phyloP scores from a whole-genome alignment of 1,140 invertebrate species.

The Kradibia gibbosae region DNA sequence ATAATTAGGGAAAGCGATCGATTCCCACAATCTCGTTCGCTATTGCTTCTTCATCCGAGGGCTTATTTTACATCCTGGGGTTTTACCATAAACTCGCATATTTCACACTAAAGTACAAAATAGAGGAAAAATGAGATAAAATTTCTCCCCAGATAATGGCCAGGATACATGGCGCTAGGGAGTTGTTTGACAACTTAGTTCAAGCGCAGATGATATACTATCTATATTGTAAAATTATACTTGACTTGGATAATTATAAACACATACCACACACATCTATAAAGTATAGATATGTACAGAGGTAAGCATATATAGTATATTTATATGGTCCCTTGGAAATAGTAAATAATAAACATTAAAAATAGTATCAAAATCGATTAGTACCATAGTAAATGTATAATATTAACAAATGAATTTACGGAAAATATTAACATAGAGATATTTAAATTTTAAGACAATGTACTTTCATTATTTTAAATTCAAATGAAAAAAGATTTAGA shows the following conservation, averaged over 20 bases:
- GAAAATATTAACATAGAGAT: too few species aligned
- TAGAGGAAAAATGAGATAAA: neutral
- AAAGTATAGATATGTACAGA: too few species aligned
- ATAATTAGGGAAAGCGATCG: constrained; percentile 38
- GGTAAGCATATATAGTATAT: too few species aligned
- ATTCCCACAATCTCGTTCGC: neutral
- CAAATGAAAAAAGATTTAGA: too few species aligned
- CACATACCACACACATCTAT: too few species aligned
- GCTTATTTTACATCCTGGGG: constrained; percentile 41
- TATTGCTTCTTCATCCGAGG: neutral
- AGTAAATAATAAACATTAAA: too few species aligned
- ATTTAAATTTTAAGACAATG: too few species aligned
- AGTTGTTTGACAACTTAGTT: constrained; percentile 36
- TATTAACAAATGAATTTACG: too few species aligned
- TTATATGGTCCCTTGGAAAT: too few species aligned
- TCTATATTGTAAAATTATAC: neutral
- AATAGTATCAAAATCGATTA: too few species aligned
- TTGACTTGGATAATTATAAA: neutral
- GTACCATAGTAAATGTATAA: too few species aligned
- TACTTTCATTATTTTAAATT: too few species aligned
- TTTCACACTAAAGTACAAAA: neutral
- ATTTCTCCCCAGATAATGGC: neutral
- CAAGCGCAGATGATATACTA: constrained; percentile 10
- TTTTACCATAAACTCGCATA: constrained; percentile 9
- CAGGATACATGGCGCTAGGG: neutral